Conservation (phyloP, 2,797 vertebrate genomes). For the Prunella strophiata region DNA sequence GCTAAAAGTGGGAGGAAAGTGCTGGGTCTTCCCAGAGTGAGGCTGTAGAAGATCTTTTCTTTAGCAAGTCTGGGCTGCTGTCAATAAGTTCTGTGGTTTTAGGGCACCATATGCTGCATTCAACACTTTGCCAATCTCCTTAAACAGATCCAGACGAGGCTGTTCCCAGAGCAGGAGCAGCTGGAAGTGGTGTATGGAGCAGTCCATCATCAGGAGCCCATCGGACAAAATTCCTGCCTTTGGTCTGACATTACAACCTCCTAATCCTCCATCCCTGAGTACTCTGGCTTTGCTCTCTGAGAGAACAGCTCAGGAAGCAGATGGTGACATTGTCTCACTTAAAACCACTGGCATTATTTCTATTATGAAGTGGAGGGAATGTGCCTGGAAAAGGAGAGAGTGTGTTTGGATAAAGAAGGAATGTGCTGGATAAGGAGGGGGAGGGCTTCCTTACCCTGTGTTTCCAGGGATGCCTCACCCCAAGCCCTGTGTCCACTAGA, state of each 20-base stretch:
- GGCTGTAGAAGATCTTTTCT: constrained; percentile 50
- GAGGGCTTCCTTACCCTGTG: background rate
- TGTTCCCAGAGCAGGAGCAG: constrained; percentile 50
- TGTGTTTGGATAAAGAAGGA: background rate
- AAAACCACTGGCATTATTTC: background rate
- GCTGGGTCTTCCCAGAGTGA: constrained; percentile 11
- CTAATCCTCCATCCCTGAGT: background rate
- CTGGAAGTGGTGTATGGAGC: constrained; percentile 25
- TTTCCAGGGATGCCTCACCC: background rate
- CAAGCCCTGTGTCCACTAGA: background rate
- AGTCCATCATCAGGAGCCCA: background rate
- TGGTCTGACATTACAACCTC: constrained; percentile 1
- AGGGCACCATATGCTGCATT: constrained; percentile 67
- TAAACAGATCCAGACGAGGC: constrained; percentile 49
- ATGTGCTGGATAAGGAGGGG: background rate
- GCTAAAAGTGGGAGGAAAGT: constrained; percentile 16
- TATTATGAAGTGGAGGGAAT: background rate
- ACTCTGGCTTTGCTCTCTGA: background rate
- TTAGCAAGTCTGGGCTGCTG: constrained; percentile 50
- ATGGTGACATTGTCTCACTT: background rate
- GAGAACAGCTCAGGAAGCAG: background rate
- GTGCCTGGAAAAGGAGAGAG: background rate
- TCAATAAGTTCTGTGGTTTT: constrained; percentile 66
- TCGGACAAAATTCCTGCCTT: background rate
- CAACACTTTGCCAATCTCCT: constrained; percentile 61